Conservation (phyloP, 2,797 vertebrate species). For the Muscicapa striata region DNA sequence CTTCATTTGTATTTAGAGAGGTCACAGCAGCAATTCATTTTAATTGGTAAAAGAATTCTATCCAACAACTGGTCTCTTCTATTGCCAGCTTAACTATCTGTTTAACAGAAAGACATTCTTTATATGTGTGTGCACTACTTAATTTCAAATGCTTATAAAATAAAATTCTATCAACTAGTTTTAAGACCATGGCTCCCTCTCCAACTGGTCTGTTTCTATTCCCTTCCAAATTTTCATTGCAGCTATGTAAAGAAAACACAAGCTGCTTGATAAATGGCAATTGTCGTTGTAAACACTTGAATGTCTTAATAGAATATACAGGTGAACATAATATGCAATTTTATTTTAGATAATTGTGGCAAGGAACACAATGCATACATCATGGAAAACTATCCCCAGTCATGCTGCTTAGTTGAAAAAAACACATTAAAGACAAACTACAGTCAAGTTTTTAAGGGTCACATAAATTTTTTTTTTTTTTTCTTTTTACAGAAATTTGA, state of each 20-base stretch:
- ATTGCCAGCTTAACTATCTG: slow-evolving; percentile 15
- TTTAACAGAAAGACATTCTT: neutral
- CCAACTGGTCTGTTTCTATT: neutral
- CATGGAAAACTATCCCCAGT: neutral
- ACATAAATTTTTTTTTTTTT: rapidly evolving
- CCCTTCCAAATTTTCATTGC: neutral
- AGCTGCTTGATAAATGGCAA: slow-evolving; percentile 31
- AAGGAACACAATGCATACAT: neutral
- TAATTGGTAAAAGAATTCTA: slow-evolving; percentile 30
- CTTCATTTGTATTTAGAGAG: slow-evolving; percentile 9
- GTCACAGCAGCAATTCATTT: neutral
- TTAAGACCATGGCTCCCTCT: neutral
- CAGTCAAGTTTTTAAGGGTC: neutral
- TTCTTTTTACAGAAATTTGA: neutral
- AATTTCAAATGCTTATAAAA: slow-evolving; percentile 39
- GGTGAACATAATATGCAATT: neutral
- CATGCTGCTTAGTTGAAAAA: neutral
- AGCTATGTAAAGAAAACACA: neutral
- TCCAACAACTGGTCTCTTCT: neutral
- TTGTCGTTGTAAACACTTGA: neutral
- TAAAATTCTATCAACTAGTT: neutral
- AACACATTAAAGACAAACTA: neutral
- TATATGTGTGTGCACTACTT: neutral
- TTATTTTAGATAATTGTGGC: neutral
- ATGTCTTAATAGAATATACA: slow-evolving; percentile 4